Base-by-base conservation (phyloP, 2,113 vertebrate species). In the Hiodon tergisus region DNA sequence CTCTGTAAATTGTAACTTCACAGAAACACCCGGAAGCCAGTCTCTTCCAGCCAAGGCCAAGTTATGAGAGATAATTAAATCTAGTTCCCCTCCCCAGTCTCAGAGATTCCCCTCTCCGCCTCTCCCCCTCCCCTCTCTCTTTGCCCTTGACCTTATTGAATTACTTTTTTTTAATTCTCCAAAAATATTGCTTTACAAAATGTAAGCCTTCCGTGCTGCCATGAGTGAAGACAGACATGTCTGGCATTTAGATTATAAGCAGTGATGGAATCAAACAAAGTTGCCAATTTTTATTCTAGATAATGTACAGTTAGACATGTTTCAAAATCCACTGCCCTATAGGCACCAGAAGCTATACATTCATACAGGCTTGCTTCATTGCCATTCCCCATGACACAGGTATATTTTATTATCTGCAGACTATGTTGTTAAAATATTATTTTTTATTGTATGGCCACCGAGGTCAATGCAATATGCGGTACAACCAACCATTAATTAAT, bases 31-130 rank as follows among this genome's bases (percentile, higher is more conserved):
- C 17, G 50, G 75, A 50, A 62, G 67, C 48, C 48, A 70, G 67
- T 71, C 58, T 67, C 59, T 70, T 58, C 4, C 47, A 46, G n/a
- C 59, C 52, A 47, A 76, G 17, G 48, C 4, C 62, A 68, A 71
- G 75, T 52, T 61, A 76, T 70, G 58, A 62, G 75, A 71, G 63
- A 63, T 71, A 76, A 76, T 76, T n/a, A 63, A 62, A 70, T 69
- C 55, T 53, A 14, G 55, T 3, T 74, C 51, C 57, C 59, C 62
- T 47, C 17, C 59, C 17, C 47, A 53, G 68, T 51, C 46, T 3
- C 13, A 62, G 11, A 75, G 55, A 58, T 14, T 47, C 54, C 10
- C 1, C 57, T 61, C 2, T 2, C 3, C 31, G 31, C 65, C 3
- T 4, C 6, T 47, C 31, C 48, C 17, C 7, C 57, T 71, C 57